Evolutionary conservation across 2,113 vertebrate species (phyloP).

Genomic region (Apodemus speciosus): DNA sequence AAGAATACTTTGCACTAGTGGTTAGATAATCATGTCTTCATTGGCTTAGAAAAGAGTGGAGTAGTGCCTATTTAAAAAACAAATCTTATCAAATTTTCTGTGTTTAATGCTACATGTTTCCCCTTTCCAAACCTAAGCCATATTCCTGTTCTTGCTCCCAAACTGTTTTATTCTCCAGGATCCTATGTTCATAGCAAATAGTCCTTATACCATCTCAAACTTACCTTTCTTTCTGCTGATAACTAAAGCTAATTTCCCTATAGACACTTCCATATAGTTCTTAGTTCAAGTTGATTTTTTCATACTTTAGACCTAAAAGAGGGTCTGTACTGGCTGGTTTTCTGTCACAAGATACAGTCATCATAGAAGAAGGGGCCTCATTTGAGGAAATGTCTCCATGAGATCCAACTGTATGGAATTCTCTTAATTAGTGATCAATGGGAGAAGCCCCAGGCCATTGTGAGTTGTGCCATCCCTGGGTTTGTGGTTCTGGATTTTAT

Average conservation of each 20-base stretch:
- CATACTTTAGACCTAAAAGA: background rate
- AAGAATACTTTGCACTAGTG: background rate
- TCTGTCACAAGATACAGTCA: background rate
- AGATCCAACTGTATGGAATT: background rate
- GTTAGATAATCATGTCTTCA: background rate
- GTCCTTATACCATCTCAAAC: background rate
- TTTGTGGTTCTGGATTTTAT: background rate
- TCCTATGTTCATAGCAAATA: background rate
- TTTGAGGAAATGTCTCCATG: background rate
- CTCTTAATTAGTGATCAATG: background rate
- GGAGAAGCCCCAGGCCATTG: background rate
- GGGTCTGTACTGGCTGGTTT: background rate
- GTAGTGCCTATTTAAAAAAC: background rate
- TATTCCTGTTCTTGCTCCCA: background rate
- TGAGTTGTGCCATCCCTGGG: background rate
- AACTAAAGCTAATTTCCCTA: background rate
- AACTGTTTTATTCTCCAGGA: constrained; percentile 5
- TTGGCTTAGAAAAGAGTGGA: background rate
- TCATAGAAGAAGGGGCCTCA: background rate
- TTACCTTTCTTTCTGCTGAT: background rate
- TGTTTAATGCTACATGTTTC: background rate
- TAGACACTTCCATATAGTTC: background rate
- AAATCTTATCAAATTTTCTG: background rate
- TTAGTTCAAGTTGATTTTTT: background rate
- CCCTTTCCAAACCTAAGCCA: background rate